Percentiles rank a stretch among this genome's conserved stretches.
Conservation (phyloP, 1,140 invertebrate genomes). For the Melitaea cinxia region DNA sequence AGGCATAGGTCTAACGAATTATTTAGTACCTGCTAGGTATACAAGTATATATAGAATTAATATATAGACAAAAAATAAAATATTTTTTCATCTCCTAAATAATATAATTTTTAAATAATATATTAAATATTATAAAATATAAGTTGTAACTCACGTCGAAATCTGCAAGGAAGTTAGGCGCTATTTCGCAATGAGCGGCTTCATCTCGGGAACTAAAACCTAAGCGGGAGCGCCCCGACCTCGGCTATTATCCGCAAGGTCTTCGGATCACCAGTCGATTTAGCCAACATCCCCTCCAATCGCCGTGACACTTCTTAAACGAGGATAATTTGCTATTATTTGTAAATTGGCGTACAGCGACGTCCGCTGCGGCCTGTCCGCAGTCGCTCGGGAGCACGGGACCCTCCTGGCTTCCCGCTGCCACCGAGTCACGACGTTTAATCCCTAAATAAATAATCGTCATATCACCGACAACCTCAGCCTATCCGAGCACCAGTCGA, state of each 20-base stretch:
- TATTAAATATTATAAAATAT: background rate
- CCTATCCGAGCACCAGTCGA: constrained; percentile 70
- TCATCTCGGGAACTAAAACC: constrained; percentile 62
- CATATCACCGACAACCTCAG: constrained; percentile 50
- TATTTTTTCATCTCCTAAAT: no score
- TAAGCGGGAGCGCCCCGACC: constrained; percentile 59
- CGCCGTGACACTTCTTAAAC: constrained; percentile 79
- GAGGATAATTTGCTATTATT: constrained; percentile 81
- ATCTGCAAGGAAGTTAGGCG: constrained; percentile 40
- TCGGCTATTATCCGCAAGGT: constrained; percentile 75
- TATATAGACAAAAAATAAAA: no score
- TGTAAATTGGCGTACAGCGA: constrained; percentile 77
- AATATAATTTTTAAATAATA: background rate
- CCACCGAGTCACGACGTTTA: constrained; percentile 47
- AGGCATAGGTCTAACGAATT: no score
- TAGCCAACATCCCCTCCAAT: constrained; percentile 78
- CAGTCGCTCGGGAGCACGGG: constrained; percentile 73
- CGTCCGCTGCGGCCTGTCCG: constrained; percentile 61
- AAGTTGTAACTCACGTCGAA: constrained; percentile 42
- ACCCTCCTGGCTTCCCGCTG: constrained; percentile 61
- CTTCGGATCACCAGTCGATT: constrained; percentile 76
- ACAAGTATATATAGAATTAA: no score
- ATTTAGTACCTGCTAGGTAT: no score
- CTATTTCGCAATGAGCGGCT: constrained; percentile 58
- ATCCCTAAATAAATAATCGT: constrained; percentile 73